Evolutionary conservation across 2,113 vertebrate genomes (phyloP).

Genomic region (Holacanthus passer): DNA sequence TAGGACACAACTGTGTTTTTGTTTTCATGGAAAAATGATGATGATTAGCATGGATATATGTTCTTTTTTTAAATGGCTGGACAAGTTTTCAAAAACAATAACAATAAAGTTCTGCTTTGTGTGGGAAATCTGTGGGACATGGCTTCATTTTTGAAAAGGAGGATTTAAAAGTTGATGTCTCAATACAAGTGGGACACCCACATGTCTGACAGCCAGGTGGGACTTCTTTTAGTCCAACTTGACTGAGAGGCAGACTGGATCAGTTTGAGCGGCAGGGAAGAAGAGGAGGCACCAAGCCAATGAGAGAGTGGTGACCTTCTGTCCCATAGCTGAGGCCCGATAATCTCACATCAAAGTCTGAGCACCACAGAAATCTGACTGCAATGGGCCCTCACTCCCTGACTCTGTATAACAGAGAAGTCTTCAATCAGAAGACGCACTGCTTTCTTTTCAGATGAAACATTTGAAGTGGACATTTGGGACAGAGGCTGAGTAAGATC

Average conservation of each 20-base stretch:
- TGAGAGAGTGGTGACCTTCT: constrained; percentile 70
- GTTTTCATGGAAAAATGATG: not conserved
- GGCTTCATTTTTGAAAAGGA: constrained; percentile 48
- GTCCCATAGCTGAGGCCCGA: constrained; percentile 63
- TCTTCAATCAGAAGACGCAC: constrained; percentile 31
- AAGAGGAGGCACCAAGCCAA: constrained; percentile 38
- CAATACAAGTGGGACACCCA: constrained; percentile 42
- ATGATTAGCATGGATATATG: not conserved
- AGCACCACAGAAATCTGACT: constrained; percentile 51
- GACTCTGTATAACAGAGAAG: constrained; percentile 37
- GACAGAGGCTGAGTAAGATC: not conserved
- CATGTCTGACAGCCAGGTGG: constrained; percentile 54
- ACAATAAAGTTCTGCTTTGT: not conserved
- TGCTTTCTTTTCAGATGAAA: constrained; percentile 39
- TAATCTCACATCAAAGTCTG: constrained; percentile 81
- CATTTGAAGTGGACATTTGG: constrained; percentile 11
- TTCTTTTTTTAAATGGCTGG: not conserved
- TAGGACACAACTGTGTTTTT: not conserved
- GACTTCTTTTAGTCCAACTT: constrained; percentile 36
- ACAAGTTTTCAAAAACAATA: not conserved
- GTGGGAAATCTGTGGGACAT: constrained; percentile 8
- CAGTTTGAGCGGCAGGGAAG: constrained; percentile 48
- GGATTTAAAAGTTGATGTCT: constrained; percentile 68
- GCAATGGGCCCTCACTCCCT: constrained; percentile 28
- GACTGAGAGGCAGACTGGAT: constrained; percentile 53